phyloP scores from a whole-genome alignment of 1,140 invertebrate genomes.

The Tetragonula clypearis region DNA sequence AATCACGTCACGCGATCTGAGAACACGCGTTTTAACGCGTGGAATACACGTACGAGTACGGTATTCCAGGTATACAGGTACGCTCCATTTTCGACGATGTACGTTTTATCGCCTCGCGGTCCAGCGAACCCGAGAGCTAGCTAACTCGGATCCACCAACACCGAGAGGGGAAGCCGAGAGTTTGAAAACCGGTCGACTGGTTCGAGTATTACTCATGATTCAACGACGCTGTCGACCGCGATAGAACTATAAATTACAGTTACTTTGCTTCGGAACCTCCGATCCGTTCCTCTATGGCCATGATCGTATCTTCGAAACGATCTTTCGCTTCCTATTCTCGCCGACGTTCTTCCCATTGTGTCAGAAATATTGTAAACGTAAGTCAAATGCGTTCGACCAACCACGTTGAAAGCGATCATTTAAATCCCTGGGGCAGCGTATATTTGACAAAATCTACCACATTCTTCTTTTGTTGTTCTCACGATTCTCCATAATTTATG shows the following conservation, averaged over 20 bases:
- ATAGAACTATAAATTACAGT: constrained; percentile 48
- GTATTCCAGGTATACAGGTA: not conserved
- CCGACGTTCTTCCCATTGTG: not conserved
- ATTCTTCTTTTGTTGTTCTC: too few species aligned
- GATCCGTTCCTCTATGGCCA: not conserved
- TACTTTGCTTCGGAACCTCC: constrained; percentile 24
- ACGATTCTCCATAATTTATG: too few species aligned
- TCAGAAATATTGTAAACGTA: not conserved
- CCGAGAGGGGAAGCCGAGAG: constrained; percentile 2
- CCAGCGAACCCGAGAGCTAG: constrained; percentile 41
- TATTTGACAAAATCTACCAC: too few species aligned
- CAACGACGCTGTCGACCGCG: constrained; percentile 17
- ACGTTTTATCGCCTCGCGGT: constrained; percentile 61
- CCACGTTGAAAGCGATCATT: too few species aligned
- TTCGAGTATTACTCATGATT: constrained; percentile 46
- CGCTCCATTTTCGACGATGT: constrained; percentile 44
- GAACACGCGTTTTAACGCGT: not conserved
- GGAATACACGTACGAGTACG: not conserved
- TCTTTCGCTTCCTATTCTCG: not conserved
- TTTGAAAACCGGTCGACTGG: constrained; percentile 57
- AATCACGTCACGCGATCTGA: not conserved
- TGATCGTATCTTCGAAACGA: too few species aligned
- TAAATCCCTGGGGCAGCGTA: too few species aligned
- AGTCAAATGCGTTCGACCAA: too few species aligned
- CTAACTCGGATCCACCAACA: constrained; percentile 51